phyloP scores from a whole-genome alignment of 2,888 invertebrate genomes.

The Cryptophagus acutangulus region DNA sequence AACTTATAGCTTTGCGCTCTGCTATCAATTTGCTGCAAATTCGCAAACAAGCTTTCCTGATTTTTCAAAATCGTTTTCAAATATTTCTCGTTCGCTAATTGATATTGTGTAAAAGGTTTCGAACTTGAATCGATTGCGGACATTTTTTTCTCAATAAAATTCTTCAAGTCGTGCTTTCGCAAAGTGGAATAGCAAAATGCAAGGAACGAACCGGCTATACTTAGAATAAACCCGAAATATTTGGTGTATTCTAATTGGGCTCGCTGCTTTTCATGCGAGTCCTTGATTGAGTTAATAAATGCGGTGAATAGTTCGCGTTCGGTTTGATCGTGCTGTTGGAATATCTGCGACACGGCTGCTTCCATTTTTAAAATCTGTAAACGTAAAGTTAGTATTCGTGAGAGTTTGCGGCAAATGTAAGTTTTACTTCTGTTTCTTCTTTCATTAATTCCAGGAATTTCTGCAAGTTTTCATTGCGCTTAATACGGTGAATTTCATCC shows the following conservation, averaged over 20 bases:
- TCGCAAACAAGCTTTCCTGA: too few species aligned
- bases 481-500: constrained; percentile 69
- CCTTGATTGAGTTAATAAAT: constrained; percentile 69
- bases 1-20: too few species aligned
- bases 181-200: constrained; percentile 41
- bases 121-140: constrained; percentile 13
- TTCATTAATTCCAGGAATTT: constrained; percentile 69
- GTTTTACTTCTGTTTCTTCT: constrained; percentile 61
- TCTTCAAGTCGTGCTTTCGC: constrained; percentile 41
- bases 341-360: constrained; percentile 56
- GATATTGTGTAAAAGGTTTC: too few species aligned
- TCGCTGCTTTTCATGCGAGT: constrained; percentile 78
- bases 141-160: constrained; percentile 33
- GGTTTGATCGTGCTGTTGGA: constrained; percentile 63
- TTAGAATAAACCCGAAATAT: constrained; percentile 59
- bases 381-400: constrained; percentile 7
- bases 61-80: too few species aligned
- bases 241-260: constrained; percentile 78
- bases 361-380: constrained; percentile 58
- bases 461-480: constrained; percentile 64
- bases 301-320: constrained; percentile 71
- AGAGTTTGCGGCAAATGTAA: too few species aligned
- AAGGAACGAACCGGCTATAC: constrained; percentile 42
- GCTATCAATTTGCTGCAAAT: too few species aligned
- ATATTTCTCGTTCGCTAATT: too few species aligned